Percentiles rank a stretch among this genome's conserved stretches.
These are phyloP conservation scores for Timema podura DNA, from an alignment of 2,888 invertebrate genomes.

Conservation along the genomic window DNA sequence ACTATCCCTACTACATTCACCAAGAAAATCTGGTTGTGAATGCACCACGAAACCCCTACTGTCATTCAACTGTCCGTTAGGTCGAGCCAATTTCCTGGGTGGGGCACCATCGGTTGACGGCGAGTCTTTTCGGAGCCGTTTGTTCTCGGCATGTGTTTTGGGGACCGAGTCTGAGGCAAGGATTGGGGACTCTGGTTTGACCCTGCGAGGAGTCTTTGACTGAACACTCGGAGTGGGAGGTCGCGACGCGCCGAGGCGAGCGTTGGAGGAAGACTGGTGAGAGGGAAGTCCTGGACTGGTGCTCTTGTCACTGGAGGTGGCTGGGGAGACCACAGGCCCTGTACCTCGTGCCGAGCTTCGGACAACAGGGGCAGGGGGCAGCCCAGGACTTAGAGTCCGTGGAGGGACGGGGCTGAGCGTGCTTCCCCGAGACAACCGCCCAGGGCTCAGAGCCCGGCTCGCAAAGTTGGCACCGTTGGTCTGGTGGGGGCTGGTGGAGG, in stretches of 20 bases:
- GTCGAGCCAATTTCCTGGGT: constrained; percentile 26
- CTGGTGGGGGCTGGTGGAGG: constrained; percentile 34
- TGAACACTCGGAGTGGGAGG: constrained; percentile 2
- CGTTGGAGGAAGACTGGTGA: constrained; percentile 20
- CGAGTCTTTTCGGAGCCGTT: constrained; percentile 50
- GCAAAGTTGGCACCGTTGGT: constrained; percentile 42
- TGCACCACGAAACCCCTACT: not conserved
- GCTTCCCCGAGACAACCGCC: constrained; percentile 16
- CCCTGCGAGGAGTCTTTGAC: constrained; percentile 9
- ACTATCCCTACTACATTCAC: constrained; percentile 39
- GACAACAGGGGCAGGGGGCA: constrained; percentile 18
- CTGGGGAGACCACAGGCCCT: constrained; percentile 20
- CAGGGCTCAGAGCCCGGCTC: constrained; percentile 39
- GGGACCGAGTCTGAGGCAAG: constrained; percentile 44
- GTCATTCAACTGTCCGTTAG: constrained; percentile 22
- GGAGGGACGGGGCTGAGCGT: constrained; percentile 10
- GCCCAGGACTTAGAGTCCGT: constrained; percentile 16
- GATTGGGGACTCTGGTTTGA: constrained; percentile 14
- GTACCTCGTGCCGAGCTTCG: constrained; percentile 17
- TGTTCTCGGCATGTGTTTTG: constrained; percentile 52
- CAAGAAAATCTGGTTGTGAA: constrained; percentile 26
- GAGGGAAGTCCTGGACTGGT: constrained; percentile 27
- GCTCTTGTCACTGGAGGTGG: constrained; percentile 27
- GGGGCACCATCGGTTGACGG: constrained; percentile 34
- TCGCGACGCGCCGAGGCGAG: constrained; percentile 1